A percentile compares a stretch with the other conserved stretches of the same genome.
Conservation (phyloP, 1,140 invertebrate genomes). For the Cepaea nemoralis region DNA sequence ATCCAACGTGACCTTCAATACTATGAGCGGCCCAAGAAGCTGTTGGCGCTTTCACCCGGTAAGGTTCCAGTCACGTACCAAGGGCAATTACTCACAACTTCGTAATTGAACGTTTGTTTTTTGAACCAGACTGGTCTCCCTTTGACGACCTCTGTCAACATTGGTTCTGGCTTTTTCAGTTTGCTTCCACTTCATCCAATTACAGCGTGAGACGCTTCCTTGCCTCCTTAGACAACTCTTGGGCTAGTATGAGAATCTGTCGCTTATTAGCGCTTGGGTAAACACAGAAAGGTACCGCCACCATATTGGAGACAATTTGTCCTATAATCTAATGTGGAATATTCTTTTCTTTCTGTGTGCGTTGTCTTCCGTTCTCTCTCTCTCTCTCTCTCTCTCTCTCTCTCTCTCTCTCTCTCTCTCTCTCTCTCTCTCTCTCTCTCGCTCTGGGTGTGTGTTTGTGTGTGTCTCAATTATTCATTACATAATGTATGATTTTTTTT, state of each 20-base stretch:
- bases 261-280: background rate
- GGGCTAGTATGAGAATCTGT: background rate
- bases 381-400: background rate
- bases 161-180: background rate
- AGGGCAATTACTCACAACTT: slow-evolving; percentile 5
- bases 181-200: slow-evolving; percentile 4
- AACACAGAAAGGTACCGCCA: background rate
- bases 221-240: background rate
- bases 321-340: no score
- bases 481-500: no score
- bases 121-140: background rate
- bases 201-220: background rate
- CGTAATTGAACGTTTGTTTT: slow-evolving; percentile 20
- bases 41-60: background rate
- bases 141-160: slow-evolving; percentile 15
- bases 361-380: background rate
- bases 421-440: background rate
- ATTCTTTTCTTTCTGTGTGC: no score
- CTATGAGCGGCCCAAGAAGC: background rate
- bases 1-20: background rate
- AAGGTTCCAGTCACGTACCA: background rate
- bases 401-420: background rate
- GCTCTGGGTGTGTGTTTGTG: no score
- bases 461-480: no score
- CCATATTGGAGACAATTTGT: background rate